Conservation (phyloP, 92 coral and sea anemone species). For the Plumapathes pennacea region DNA sequence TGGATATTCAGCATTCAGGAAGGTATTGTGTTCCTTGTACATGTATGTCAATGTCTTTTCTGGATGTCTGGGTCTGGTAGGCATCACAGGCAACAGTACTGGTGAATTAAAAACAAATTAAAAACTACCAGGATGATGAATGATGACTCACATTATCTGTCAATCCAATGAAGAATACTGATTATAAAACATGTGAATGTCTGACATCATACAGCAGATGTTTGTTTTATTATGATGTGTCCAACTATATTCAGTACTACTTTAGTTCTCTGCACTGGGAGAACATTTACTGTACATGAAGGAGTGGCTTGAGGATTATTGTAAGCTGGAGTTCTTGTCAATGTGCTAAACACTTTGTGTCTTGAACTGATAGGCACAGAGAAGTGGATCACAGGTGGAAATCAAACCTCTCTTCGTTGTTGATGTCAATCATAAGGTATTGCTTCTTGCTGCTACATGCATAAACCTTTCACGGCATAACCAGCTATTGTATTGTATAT, state of each 20-base stretch:
- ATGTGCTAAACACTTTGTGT: background rate
- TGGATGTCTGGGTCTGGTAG: background rate
- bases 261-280: no score
- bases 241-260: no score
- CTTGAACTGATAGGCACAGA: constrained; percentile 68
- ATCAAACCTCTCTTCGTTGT: constrained; percentile 87
- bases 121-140: constrained; percentile 19
- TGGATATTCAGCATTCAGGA: constrained; percentile 93
- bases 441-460: no score
- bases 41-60: background rate
- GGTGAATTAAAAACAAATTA: background rate
- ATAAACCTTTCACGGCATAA: no score
- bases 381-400: constrained; percentile 79
- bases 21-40: constrained; percentile 44
- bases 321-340: background rate
- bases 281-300: no score
- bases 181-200: constrained; percentile 33
- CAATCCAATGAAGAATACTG: constrained; percentile 93
- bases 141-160: constrained; percentile 96
- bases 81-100: constrained; percentile 1
- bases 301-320: no score
- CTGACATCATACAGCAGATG: constrained; percentile 27
- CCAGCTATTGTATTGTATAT: no score
- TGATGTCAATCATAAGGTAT: constrained; percentile 85
- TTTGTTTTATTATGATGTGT: no score